These are phyloP conservation scores for Pygmarrhopalites habei DNA, from an alignment of 1,140 invertebrate genomes.

Conservation along the genomic window DNA sequence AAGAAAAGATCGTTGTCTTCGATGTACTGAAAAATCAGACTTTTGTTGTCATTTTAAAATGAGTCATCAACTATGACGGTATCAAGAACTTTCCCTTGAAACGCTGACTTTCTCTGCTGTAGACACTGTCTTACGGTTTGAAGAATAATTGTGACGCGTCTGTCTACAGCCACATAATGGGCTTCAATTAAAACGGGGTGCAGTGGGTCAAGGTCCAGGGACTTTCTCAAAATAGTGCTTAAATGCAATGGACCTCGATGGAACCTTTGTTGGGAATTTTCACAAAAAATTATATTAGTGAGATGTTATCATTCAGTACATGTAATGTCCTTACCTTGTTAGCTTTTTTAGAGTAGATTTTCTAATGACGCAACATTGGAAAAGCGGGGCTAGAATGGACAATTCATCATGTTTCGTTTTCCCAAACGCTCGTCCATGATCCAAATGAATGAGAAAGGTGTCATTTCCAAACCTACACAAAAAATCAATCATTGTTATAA, in stretches of 20 bases:
- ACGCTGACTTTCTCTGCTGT: constrained; percentile 23
- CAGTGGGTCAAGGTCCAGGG: constrained; percentile 71
- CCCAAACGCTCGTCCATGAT: constrained; percentile 90
- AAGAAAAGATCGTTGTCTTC: no score
- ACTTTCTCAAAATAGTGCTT: constrained; percentile 65
- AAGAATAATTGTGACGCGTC: constrained; percentile 68
- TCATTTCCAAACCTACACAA: constrained; percentile 66
- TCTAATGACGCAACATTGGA: constrained; percentile 82
- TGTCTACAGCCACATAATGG: constrained; percentile 79
- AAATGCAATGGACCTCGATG: constrained; percentile 74
- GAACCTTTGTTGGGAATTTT: constrained; percentile 52
- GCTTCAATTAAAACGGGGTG: constrained; percentile 80
- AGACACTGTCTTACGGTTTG: constrained; percentile 65
- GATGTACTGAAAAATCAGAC: no score
- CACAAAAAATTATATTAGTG: constrained; percentile 13
- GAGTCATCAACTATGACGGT: constrained; percentile 38
- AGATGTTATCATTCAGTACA: not conserved
- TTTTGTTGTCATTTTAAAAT: constrained; percentile 26
- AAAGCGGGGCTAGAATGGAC: constrained; percentile 82
- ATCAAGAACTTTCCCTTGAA: constrained; percentile 16
- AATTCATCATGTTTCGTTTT: constrained; percentile 84
- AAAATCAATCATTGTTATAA: no score
- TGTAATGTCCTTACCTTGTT: constrained; percentile 53
- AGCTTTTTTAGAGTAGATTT: constrained; percentile 66
- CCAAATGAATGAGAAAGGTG: constrained; percentile 83